Base-by-base conservation (phyloP, 1,140 invertebrate genomes). In the Bathynomus jamesi region DNA sequence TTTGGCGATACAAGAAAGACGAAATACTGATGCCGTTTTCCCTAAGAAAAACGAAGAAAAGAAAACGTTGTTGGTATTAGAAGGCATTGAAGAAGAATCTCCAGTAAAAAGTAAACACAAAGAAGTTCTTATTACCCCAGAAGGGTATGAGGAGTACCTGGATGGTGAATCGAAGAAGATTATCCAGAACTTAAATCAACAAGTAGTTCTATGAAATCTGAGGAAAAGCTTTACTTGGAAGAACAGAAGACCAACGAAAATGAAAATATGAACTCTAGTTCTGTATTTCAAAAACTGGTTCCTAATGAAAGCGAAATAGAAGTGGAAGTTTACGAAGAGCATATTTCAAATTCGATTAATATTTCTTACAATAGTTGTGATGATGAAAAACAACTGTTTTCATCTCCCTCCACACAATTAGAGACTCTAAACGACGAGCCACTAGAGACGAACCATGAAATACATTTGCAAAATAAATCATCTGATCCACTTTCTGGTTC, bases 61-160 rank as follows among this genome's bases (percentile, higher is more conserved):
- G 68, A 72, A 65, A 60, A 73, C 30, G 28, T 53, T 64, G n/a
- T 66, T 76, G 74, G 67, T 40, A 30, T 68, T 76, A n/a, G 70
- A 76, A 29, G 74, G 74, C 24, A 76, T 76, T 29, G 67, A 72
- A 32, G 70, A 72, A 28, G 74, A 70, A 29, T 63, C 68, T 5
- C 67, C n/a, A 7, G n/a, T n/a, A n/a, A n/a, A n/a, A n/a, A n/a
- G n/a, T n/a, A n/a, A n/a, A n/a, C n/a, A n/a, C n/a, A 29, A 31
- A 25, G 30, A 31, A 10, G 70, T 71, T 24, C 46, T 76, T 5
- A 62, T 73, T 32, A 71, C 75, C 10, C 75, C 75, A 21, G 75
- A 76, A 68, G 75, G 67, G 10, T 76, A 76, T 62, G 75, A 76
- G 61, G 75, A 73, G 30, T 76, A 76, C 61, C 67, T 76, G 17